Percentiles rank a stretch among this genome's conserved stretches.
These are phyloP conservation scores for Amyelois transitella DNA, from an alignment of 1,140 invertebrate genomes.

Conservation along the genomic window DNA sequence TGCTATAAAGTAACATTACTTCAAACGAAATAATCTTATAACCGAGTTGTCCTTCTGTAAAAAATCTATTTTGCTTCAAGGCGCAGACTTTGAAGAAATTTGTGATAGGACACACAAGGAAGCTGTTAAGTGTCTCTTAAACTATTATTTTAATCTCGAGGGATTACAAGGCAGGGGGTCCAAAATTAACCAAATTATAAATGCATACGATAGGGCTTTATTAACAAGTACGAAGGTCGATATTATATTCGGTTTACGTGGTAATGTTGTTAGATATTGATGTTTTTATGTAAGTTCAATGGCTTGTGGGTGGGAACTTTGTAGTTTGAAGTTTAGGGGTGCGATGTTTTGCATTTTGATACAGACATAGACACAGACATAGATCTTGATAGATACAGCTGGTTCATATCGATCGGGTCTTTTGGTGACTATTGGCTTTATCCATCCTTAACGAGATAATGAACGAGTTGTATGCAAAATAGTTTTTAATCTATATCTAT, in stretches of 20 bases:
- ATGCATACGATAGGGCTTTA: neutral
- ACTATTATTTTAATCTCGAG: constrained; percentile 27
- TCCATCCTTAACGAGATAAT: no score
- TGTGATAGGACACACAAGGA: constrained; percentile 20
- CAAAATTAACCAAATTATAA: constrained; percentile 12
- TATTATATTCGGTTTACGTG: neutral
- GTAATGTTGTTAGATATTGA: neutral
- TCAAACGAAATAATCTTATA: neutral
- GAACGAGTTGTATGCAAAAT: no score
- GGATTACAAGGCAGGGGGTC: constrained; percentile 30
- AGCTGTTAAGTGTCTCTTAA: constrained; percentile 29
- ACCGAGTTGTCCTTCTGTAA: neutral
- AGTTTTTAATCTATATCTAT: no score
- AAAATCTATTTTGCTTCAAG: neutral
- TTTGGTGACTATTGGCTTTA: no score
- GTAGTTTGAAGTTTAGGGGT: no score
- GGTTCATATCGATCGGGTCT: no score
- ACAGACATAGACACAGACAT: no score
- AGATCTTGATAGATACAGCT: no score
- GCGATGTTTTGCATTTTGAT: no score
- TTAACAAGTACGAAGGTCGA: neutral
- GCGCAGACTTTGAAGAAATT: neutral
- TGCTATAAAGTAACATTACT: no score
- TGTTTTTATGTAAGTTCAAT: neutral
- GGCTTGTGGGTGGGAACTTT: neutral